phyloP scores from a whole-genome alignment of 37 sponge, comb jelly and placozoan genomes.

The Spongilla lacustris region DNA sequence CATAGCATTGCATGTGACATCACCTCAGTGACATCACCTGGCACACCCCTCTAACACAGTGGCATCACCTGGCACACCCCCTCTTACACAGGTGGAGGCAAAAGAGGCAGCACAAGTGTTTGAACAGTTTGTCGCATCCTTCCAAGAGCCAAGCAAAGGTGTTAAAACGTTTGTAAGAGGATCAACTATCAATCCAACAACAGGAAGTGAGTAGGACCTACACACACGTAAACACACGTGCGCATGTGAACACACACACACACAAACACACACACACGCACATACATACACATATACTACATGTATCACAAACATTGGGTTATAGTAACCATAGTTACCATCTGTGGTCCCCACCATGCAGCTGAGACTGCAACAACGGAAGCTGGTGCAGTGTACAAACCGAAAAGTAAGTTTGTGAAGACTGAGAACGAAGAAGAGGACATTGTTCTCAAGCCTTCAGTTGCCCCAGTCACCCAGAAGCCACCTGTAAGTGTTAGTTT shows the following conservation, averaged over 20 bases:
- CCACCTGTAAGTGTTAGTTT: conserved; percentile 26
- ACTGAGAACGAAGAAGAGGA: conserved; percentile 26
- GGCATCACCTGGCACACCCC: too few relatives aligned
- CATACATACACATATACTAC: too few relatives aligned
- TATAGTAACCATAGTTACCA: too few relatives aligned
- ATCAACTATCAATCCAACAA: conserved; percentile 79
- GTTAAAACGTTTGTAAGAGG: conserved; percentile 95
- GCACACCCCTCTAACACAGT: too few relatives aligned
- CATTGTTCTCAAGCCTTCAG: neutral
- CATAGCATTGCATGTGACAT: too few relatives aligned
- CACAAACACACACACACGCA: too few relatives aligned
- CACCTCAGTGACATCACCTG: too few relatives aligned
- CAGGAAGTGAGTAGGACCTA: neutral
- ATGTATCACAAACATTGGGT: too few relatives aligned
- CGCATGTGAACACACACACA: too few relatives aligned
- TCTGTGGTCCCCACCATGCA: too few relatives aligned
- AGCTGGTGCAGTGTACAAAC: conserved; percentile 72
- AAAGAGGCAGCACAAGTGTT: conserved; percentile 85
- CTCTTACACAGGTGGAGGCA: conserved; percentile 36
- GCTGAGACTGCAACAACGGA: neutral
- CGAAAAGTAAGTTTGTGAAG: conserved; percentile 33
- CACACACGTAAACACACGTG: too few relatives aligned
- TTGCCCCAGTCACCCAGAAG: conserved; percentile 25
- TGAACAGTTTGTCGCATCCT: conserved; percentile 93
- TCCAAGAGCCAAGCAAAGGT: conserved; percentile 68